Base-by-base conservation (phyloP, 2,113 vertebrate species). In the Trogon melanurus region DNA sequence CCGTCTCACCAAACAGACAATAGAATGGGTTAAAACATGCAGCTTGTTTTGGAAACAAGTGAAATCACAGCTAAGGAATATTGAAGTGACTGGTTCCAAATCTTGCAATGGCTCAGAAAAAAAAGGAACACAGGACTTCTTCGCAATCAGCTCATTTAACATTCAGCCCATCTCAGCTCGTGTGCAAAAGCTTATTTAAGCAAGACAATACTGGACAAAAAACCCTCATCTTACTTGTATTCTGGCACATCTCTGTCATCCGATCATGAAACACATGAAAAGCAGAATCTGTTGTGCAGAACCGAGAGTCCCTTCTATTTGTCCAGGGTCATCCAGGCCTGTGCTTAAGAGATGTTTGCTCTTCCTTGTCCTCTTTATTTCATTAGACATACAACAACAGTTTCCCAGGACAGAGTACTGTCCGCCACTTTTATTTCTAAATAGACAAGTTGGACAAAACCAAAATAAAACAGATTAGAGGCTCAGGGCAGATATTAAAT, bases 371-470 rank as follows among this genome's bases (percentile, higher is more conserved):
- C 70, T 71, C 92, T 84, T 65, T 54, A 53, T 84, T 82, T 93
- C 47, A 41, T 81, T 79, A 94, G 62, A 53, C 44, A 20, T 18
- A 60, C 64, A 30, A 48, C 44, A 89, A 48, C 25, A 64, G 73
- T 44, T 90, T 97, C 84, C 89, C 64, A 60, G 19, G 18, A 62
- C 84, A 89, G 23, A 30, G 2, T 29, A 66, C 10, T 95, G 41
- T 44, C 94, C 41, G 85, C 71, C 75, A 85, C n/a, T 51, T 96
- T 53, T 82, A 75, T 34, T 85, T 88, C 87, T 92, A 93, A 91
- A 60, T 5, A 92, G 84, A 62, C 47, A 90, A 48, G 44, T 47
- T 80, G 88, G 62, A 91, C 92, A 96, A 95, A 97, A 89, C 67
- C 22, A 81, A 95, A 96, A 69, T 58, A 44, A 83, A 72, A 32